Base-by-base conservation (phyloP, 2,797 vertebrate species). In the Trachurus trachurus region DNA sequence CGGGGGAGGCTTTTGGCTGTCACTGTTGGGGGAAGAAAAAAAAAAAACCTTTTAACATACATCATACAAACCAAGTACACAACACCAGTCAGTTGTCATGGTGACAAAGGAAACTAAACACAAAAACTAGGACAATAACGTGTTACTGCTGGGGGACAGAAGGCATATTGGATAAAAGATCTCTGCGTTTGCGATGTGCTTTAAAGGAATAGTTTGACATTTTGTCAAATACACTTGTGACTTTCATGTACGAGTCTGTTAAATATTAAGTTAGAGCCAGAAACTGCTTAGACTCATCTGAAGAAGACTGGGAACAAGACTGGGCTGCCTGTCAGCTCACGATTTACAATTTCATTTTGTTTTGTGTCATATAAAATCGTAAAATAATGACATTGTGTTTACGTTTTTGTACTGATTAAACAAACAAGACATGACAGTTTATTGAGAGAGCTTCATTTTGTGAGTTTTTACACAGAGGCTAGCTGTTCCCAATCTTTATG, bases 31-130 rank as follows among this genome's bases (percentile, higher is more conserved):
- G 15, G n/a, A 10, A 37, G n/a, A n/a, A 29, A 19, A 64, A 34
- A 19, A 64, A 75, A 77, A 76, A 8, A 0, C 9, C 52, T 79
- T 79, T 39, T 69, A 17, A 52, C 71, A 76, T 66, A 52, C 63
- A 85, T 81, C 76, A 81, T 68, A 76, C 59, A 77, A 42, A 21
- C 66, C 56, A 66, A 76, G 16, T 65, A 57, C 22, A 54, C 57
- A 79, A 74, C 73, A 62, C 64, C 68, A 53, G 37, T 66, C 66
- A 78, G 91, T 89, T 71, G 86, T 78, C 87, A 90, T 85, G 73
- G 90, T 56, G 80, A 85, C 66, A 40, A 69, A 61, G 29, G 63
- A 87, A 87, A 87, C 78, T 71, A 84, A 81, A 89, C 29, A 86
- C 8, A 69, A 40, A 45, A 77, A 82, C 70, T 78, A 81, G 66